These are phyloP conservation scores for Drosophila kurseongensis DNA, from an alignment of 1,140 invertebrate species.

Conservation along the genomic window DNA sequence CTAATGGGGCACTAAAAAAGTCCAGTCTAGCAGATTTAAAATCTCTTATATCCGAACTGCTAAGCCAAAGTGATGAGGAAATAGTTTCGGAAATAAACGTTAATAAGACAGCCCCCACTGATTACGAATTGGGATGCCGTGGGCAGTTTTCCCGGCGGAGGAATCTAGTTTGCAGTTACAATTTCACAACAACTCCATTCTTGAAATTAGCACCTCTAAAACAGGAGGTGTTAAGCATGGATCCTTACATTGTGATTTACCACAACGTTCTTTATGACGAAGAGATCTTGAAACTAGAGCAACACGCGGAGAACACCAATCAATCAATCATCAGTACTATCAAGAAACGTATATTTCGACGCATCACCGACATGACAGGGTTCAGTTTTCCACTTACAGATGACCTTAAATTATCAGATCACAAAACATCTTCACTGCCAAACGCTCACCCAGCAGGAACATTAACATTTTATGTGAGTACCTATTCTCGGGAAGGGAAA, in stretches of 20 bases:
- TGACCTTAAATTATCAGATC: slow-evolving; percentile 72
- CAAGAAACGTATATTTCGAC: slow-evolving; percentile 89
- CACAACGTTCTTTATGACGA: slow-evolving; percentile 93
- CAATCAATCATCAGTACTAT: too few species aligned
- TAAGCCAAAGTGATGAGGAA: slow-evolving; percentile 6
- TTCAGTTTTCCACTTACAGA: slow-evolving; percentile 86
- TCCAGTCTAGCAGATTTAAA: not conserved
- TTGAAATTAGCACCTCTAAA: slow-evolving; percentile 94
- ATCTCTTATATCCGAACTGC: not conserved
- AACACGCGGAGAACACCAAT: slow-evolving; percentile 91
- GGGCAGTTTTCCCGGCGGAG: slow-evolving; percentile 88
- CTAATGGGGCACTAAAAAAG: not conserved
- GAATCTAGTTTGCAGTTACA: slow-evolving; percentile 92
- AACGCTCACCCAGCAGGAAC: slow-evolving; percentile 85
- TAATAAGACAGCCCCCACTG: slow-evolving; percentile 25
- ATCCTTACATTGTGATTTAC: slow-evolving; percentile 94
- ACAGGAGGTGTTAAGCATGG: slow-evolving; percentile 92
- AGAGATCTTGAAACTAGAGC: slow-evolving; percentile 95
- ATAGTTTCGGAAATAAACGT: slow-evolving; percentile 20
- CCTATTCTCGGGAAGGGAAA: not conserved
- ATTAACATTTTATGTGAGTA: slow-evolving; percentile 86
- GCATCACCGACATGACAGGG: slow-evolving; percentile 90
- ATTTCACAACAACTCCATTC: slow-evolving; percentile 89
- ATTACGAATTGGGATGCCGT: slow-evolving; percentile 93
- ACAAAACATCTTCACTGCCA: too few species aligned